A percentile compares a stretch with the other conserved stretches of the same genome.
Evolutionary conservation across 2,797 vertebrate species (phyloP).

Genomic region (Halcyon chelicuti): DNA sequence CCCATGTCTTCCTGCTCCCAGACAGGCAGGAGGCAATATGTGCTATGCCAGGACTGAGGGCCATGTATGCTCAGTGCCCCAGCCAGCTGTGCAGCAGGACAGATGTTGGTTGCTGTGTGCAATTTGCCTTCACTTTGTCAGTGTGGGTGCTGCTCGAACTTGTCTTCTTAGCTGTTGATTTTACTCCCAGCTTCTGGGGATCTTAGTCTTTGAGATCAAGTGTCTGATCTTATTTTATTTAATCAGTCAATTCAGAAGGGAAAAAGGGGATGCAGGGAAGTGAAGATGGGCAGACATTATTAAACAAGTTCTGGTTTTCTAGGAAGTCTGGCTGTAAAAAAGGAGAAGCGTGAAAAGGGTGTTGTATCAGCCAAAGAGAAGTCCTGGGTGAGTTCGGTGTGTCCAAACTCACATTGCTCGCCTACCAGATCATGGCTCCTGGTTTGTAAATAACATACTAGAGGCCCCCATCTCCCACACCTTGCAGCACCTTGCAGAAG

Average conservation of each 20-base stretch:
- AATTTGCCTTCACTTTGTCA: background rate
- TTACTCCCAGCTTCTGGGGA: background rate
- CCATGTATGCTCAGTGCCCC: background rate
- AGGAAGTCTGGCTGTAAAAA: slow-evolving; percentile 11
- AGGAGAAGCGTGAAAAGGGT: background rate
- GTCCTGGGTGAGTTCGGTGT: background rate
- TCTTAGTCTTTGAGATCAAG: background rate
- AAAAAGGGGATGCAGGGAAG: background rate
- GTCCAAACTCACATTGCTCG: accelerated
- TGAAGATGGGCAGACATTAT: background rate
- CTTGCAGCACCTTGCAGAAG: background rate
- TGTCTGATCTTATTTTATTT: background rate
- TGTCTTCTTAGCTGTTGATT: background rate
- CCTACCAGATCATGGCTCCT: accelerated
- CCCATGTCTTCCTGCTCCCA: background rate
- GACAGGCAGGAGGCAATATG: background rate
- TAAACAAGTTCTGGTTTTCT: background rate
- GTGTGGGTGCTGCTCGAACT: background rate
- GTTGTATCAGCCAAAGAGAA: background rate
- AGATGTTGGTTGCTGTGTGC: background rate
- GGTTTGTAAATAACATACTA: background rate
- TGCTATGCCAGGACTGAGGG: background rate
- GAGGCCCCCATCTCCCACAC: background rate
- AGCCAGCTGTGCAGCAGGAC: background rate
- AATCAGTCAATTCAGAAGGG: background rate